These are phyloP conservation scores for Hemichromis elongatus DNA, from an alignment of 2,113 vertebrate genomes.

Conservation along the genomic window DNA sequence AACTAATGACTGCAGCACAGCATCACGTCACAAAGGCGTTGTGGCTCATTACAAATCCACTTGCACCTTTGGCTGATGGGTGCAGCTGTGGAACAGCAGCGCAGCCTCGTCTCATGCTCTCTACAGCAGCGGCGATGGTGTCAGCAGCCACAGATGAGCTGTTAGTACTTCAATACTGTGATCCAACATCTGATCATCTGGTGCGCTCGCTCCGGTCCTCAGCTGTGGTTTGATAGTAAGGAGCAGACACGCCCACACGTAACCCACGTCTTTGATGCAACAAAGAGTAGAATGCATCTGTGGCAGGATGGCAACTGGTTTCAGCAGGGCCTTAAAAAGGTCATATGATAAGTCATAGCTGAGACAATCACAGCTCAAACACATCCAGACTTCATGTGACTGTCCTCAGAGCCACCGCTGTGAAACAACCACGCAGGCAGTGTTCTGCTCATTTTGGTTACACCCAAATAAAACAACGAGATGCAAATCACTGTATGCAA, in stretches of 20 bases:
- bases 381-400: too few relatives aligned
- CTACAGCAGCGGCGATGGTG: background rate
- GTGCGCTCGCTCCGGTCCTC: background rate
- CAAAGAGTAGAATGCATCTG: background rate
- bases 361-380: background rate
- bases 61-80: background rate
- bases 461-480: background rate
- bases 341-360: too few relatives aligned
- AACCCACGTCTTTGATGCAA: too few relatives aligned
- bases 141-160: background rate
- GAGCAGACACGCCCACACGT: background rate
- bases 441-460: background rate
- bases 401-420: background rate
- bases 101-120: constrained; percentile 23
- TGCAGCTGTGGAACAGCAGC: background rate
- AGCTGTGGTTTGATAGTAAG: background rate
- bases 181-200: constrained; percentile 48
- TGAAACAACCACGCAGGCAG: background rate
- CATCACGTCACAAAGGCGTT: background rate
- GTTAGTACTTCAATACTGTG: constrained; percentile 29
- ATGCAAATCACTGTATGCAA: background rate
- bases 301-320: background rate
- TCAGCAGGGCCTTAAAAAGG: background rate
- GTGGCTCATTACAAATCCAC: background rate
- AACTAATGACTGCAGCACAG: background rate